Evolutionary conservation across 2,888 invertebrate species (phyloP), one percentile per base, ranked within the genome.

Genomic region (Conus canariensis): DNA sequence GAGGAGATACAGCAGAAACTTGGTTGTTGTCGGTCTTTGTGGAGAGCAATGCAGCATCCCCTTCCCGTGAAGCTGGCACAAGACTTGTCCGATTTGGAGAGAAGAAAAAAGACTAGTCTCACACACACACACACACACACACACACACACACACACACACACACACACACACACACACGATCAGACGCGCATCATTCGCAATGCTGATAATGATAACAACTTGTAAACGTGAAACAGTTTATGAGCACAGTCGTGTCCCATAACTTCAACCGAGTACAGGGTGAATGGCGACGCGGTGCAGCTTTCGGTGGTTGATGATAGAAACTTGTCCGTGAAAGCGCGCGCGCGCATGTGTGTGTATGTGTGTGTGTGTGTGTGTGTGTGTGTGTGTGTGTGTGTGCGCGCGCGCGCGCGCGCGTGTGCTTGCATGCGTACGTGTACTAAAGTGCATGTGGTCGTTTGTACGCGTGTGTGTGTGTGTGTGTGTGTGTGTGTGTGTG

Each of bases 1-100:
- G 16, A 70, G 45, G 19, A 89, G 67, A 30, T 45, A 89, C 12
- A 89, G 89, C 19, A 89, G 45, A 85, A 89, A 89, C 45, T 60
- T 89, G 70, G 82, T 30, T 30, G 83, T 67, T 25, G 82, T n/a
- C n/a, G 82, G 88, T 70, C 14, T 64, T n/a, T 86, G 86, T 14
- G 86, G 25, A 2, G 67, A 12, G 19, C 86, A 67, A 5, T 30
- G n/a, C 64, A 86, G 60, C 64, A 86, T 6, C n/a, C 25, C 19
- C 45, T 67, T 86, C 25, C 30, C 86, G 1, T 86, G 86, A 86
- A 86, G 64, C 22, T 86, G 60, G 22, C 64, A 3, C 30, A 86
- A n/a, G 14, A 60, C 67, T 19, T 86, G 60, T 60, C 30, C 12
- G 45, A 86, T 64, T 16, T 67, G 30, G 1, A 22, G n/a, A 45